Percentiles rank a stretch among this genome's conserved stretches.
These are phyloP conservation scores for Spisula solida DNA, from an alignment of 2,888 invertebrate genomes.

Conservation along the genomic window DNA sequence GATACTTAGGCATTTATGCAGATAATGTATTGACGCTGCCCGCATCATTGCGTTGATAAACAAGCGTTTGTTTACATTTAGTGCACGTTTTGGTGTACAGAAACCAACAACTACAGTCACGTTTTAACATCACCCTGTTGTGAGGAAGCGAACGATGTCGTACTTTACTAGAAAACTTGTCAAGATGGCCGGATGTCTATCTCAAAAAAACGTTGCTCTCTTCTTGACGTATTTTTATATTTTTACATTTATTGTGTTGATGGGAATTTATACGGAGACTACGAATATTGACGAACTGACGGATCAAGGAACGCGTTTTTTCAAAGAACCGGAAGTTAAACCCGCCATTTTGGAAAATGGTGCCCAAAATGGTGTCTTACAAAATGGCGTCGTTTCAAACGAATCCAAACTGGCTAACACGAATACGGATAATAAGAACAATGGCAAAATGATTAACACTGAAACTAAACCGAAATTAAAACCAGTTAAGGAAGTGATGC, in stretches of 20 bases:
- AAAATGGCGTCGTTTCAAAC: too few species aligned
- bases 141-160: background rate
- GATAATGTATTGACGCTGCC: too few species aligned
- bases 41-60: too few species aligned
- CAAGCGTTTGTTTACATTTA: too few species aligned
- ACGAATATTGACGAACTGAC: background rate
- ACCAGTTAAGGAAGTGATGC: background rate
- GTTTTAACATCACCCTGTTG: background rate
- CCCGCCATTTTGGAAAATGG: background rate
- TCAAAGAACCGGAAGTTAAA: background rate
- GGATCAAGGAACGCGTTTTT: background rate
- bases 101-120: background rate
- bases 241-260: conserved; percentile 20
- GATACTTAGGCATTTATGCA: too few species aligned
- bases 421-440: too few species aligned
- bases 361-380: background rate
- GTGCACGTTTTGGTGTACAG: too few species aligned
- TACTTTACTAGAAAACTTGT: background rate
- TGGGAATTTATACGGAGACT: background rate
- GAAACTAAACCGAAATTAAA: background rate
- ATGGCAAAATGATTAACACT: background rate
- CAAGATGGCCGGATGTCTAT: background rate
- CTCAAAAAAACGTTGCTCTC: conserved; percentile 17
- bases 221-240: conserved; percentile 40
- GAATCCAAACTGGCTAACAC: too few species aligned